Conservation (phyloP, 2,113 vertebrate genomes). For the Eurypyga helias region DNA sequence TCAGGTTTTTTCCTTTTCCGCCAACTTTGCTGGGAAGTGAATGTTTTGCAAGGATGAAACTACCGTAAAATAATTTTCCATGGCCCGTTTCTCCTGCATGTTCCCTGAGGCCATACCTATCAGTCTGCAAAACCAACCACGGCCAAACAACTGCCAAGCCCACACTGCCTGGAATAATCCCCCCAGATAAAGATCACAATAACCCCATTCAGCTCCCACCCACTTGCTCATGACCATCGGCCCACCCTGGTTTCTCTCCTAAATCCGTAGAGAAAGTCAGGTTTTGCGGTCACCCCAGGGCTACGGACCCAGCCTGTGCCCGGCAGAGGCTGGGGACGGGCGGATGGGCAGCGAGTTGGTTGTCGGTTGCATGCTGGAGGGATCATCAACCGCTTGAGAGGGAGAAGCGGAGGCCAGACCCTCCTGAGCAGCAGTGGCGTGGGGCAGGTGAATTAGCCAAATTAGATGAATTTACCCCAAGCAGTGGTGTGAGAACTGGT, state of each 20-base stretch:
- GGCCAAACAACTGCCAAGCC: constrained; percentile 1
- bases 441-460: neutral
- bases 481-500: neutral
- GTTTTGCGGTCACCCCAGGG: neutral
- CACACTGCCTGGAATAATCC: constrained; percentile 10
- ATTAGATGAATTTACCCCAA: neutral
- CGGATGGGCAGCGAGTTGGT: rapidly evolving
- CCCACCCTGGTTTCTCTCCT: constrained; percentile 32
- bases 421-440: neutral
- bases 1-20: neutral
- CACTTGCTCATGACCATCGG: constrained; percentile 1
- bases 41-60: neutral
- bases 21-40: neutral
- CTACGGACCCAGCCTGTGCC: rapidly evolving
- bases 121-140: neutral
- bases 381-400: neutral
- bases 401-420: neutral
- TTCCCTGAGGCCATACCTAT: neutral
- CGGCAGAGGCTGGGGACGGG: neutral
- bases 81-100: neutral
- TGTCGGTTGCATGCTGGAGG: rapidly evolving
- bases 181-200: constrained; percentile 52
- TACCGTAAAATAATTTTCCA: neutral
- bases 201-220: constrained; percentile 24
- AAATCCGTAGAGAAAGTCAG: neutral